Evolutionary conservation across 1,140 invertebrate species (phyloP).

Genomic region (Leptoteleia sp.): DNA sequence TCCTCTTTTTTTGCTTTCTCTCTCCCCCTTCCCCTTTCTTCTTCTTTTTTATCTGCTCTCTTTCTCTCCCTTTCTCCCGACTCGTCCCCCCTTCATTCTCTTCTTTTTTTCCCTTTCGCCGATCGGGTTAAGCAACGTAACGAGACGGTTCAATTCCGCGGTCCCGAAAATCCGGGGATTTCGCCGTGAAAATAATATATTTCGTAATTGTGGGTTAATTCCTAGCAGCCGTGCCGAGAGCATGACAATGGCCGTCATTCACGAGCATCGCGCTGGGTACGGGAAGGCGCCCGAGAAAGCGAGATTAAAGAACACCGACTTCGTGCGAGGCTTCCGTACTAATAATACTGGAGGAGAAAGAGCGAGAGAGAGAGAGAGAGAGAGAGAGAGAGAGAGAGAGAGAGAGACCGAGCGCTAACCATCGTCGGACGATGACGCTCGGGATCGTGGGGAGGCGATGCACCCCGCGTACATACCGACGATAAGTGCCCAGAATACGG

Average conservation of each 20-base stretch:
- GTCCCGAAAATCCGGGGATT: constrained; percentile 28
- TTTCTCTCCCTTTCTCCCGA: background rate
- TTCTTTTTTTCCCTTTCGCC: background rate
- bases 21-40: background rate
- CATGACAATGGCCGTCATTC: constrained; percentile 67
- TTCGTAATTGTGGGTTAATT: constrained; percentile 57
- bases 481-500: constrained; percentile 40
- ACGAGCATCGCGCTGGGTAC: constrained; percentile 44
- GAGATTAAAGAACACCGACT: constrained; percentile 68
- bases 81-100: background rate
- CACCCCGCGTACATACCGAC: constrained; percentile 53
- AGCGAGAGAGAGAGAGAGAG: too few species aligned
- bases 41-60: background rate
- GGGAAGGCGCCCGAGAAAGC: constrained; percentile 62
- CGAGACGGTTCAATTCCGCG: background rate
- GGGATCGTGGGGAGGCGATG: constrained; percentile 14
- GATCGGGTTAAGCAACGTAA: constrained; percentile 5
- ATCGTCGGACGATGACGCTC: constrained; percentile 26
- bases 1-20: too few species aligned
- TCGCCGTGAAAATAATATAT: constrained; percentile 43
- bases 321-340: constrained; percentile 62
- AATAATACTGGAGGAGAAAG: constrained; percentile 63
- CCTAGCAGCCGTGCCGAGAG: constrained; percentile 51
- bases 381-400: too few species aligned
- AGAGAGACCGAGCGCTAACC: constrained; percentile 26